Conservation (phyloP, 1,140 invertebrate genomes). For the Druon quercuslanigerum region DNA sequence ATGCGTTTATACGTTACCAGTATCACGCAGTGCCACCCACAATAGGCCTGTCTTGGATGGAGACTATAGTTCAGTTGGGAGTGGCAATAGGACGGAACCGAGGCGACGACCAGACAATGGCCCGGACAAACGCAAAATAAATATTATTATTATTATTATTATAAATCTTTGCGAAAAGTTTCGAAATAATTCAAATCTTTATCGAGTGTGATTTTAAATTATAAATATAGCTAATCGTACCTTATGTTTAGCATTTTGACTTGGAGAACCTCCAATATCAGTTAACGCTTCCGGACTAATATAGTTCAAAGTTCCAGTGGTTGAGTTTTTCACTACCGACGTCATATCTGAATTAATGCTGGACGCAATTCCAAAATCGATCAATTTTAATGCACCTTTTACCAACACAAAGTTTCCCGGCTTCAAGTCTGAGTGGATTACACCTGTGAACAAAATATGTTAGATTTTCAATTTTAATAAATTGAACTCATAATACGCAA, state of each 20-base stretch:
- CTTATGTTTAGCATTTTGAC: constrained; percentile 68
- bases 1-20: too few relatives aligned
- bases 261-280: constrained; percentile 73
- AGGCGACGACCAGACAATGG: too few relatives aligned
- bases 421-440: constrained; percentile 97
- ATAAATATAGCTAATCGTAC: constrained; percentile 45
- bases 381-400: constrained; percentile 91
- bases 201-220: neutral
- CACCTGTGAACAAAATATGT: constrained; percentile 78
- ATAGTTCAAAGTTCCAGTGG: constrained; percentile 94
- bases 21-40: too few relatives aligned
- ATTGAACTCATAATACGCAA: constrained; percentile 20
- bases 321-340: constrained; percentile 88
- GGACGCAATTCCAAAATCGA: constrained; percentile 99
- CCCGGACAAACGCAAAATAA: too few relatives aligned
- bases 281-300: constrained; percentile 96
- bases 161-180: too few relatives aligned
- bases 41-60: too few relatives aligned
- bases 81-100: too few relatives aligned
- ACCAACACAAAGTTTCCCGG: constrained; percentile 97
- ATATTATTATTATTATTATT: too few relatives aligned
- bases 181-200: too few relatives aligned
- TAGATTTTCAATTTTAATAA: constrained; percentile 22
- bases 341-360: constrained; percentile 92
- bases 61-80: too few relatives aligned